A percentile compares a stretch with the other conserved stretches of the same genome.
Conservation (phyloP, 2,113 vertebrate species). For the Mobula birostris region DNA sequence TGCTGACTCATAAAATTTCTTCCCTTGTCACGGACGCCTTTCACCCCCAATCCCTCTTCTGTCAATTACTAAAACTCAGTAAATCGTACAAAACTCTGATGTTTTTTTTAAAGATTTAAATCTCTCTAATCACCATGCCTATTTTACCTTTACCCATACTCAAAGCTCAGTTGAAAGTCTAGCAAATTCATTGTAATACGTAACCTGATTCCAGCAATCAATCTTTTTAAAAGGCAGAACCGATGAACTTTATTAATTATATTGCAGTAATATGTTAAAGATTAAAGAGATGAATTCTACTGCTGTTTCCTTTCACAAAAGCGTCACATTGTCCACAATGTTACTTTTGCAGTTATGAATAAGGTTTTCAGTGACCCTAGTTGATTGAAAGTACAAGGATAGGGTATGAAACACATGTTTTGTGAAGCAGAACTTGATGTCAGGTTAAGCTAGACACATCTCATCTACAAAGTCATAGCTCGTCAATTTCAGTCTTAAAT, state of each 20-base stretch:
- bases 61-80: neutral
- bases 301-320: neutral
- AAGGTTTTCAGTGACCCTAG: constrained; percentile 50
- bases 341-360: constrained; percentile 47
- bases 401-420: constrained; percentile 63
- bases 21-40: neutral
- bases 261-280: neutral
- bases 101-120: neutral
- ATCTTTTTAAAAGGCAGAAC: neutral
- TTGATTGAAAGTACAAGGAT: constrained; percentile 59
- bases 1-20: neutral
- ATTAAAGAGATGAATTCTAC: constrained; percentile 13
- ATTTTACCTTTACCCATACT: neutral
- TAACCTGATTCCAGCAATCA: neutral
- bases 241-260: neutral
- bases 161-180: neutral
- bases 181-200: neutral
- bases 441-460: constrained; percentile 83
- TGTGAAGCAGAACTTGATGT: constrained; percentile 88
- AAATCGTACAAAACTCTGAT: neutral
- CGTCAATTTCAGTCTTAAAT: constrained; percentile 86
- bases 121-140: neutral
- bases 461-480: constrained; percentile 76
- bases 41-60: neutral
- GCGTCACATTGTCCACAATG: constrained; percentile 41